A percentile compares a stretch with the other conserved stretches of the same genome.
phyloP scores from a whole-genome alignment of 2,797 vertebrate genomes.

The Scolopax rusticola region DNA sequence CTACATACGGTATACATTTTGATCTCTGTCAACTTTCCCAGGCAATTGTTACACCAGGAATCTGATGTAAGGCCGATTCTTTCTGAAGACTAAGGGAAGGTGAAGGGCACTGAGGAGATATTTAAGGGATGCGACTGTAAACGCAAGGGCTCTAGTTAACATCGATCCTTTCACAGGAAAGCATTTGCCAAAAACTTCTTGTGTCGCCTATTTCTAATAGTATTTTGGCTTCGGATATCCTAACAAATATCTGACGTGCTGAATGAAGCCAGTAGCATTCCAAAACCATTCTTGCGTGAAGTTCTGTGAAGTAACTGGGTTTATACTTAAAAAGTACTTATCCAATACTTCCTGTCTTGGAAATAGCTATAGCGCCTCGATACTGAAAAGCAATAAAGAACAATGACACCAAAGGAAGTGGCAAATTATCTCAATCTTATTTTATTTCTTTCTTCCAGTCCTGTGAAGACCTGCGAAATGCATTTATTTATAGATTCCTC shows the following conservation, averaged over 20 bases:
- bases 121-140: not conserved
- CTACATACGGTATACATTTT: not conserved
- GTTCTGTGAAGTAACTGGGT: not conserved
- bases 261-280: not conserved
- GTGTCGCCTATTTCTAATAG: not conserved
- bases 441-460: not conserved
- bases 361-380: not conserved
- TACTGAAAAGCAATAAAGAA: not conserved
- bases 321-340: not conserved
- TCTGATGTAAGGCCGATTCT: not conserved
- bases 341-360: not conserved
- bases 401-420: conserved; percentile 2
- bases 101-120: not conserved
- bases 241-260: not conserved
- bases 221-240: not conserved
- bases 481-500: conserved; percentile 31
- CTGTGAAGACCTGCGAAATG: conserved; percentile 33
- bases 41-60: not conserved
- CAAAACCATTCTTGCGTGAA: not conserved
- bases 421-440: not conserved
- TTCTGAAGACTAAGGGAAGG: not conserved
- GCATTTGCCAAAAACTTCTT: not conserved
- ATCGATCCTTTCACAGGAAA: not conserved
- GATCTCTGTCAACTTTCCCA: not conserved
- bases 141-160: not conserved